A percentile compares a stretch with the other conserved stretches of the same genome.
These are phyloP conservation scores for Setophaga petechia DNA, from an alignment of 2,113 vertebrate species.

Conservation along the genomic window DNA sequence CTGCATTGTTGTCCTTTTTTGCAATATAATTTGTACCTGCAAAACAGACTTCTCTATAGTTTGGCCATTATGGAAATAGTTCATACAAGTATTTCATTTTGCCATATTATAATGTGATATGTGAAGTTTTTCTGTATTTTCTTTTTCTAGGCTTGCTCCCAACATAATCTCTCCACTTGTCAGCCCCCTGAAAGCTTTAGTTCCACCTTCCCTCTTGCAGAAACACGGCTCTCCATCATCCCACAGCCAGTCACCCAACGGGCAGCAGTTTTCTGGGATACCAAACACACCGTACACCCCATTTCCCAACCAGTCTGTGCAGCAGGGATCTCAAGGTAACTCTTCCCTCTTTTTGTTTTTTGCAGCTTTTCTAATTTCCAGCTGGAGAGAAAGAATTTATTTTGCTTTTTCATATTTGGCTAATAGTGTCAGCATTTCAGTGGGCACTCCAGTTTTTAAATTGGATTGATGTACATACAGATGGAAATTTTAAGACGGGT, in stretches of 20 bases:
- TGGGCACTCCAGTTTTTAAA: not conserved
- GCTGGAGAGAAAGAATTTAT: not conserved
- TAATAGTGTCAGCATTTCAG: not conserved
- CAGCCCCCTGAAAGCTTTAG: slow-evolving; percentile 83
- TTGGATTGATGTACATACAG: not conserved
- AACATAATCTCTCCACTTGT: slow-evolving; percentile 82
- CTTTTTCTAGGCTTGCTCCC: slow-evolving; percentile 80
- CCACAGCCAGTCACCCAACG: slow-evolving; percentile 71
- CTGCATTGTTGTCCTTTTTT: not conserved
- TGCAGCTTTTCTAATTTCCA: not conserved
- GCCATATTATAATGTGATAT: not conserved
- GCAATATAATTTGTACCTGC: not conserved
- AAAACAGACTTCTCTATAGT: not conserved
- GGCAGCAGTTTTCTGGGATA: slow-evolving; percentile 78
- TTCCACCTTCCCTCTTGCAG: slow-evolving; percentile 79
- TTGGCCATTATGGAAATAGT: not conserved
- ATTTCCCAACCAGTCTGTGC: slow-evolving; percentile 79
- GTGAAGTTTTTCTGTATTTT: slow-evolving; percentile 26
- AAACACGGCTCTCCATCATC: slow-evolving; percentile 76
- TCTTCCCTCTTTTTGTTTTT: not conserved
- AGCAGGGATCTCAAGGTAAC: slow-evolving; percentile 79
- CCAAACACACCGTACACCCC: slow-evolving; percentile 79
- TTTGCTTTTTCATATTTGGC: not conserved
- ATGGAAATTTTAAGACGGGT: not conserved
- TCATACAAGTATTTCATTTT: not conserved